These are phyloP conservation scores for Pseudorhombus dupliciocellatus DNA, from an alignment of 2,113 vertebrate genomes.

Conservation along the genomic window DNA sequence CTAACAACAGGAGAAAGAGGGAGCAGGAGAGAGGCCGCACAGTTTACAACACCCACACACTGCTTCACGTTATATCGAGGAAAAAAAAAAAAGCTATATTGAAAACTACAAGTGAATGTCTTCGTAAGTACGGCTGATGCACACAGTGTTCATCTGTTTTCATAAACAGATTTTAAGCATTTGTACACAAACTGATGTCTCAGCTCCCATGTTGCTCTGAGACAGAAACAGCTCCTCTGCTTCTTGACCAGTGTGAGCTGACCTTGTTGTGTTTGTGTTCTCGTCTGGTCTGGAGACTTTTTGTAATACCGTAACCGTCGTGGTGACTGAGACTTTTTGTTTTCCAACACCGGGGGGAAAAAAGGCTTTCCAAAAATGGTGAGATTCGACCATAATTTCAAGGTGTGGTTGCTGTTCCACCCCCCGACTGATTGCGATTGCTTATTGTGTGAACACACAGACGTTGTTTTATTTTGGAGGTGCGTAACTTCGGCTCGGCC, in stretches of 20 bases:
- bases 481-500: neutral
- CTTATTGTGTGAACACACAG: neutral
- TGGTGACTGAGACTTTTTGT: too few species aligned
- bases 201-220: neutral
- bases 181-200: too few species aligned
- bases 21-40: neutral
- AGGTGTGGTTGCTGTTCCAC: neutral
- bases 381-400: neutral
- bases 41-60: neutral
- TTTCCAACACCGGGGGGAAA: too few species aligned
- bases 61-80: neutral
- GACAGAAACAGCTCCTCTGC: too few species aligned
- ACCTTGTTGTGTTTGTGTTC: too few species aligned
- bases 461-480: neutral
- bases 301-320: too few species aligned
- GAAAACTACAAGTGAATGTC: neutral
- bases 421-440: neutral
- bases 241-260: too few species aligned
- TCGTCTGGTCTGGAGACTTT: too few species aligned
- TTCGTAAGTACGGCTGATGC: neutral
- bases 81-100: neutral
- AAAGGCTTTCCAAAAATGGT: too few species aligned
- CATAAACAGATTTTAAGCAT: too few species aligned
- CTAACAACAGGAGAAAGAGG: slow-evolving; percentile 23
- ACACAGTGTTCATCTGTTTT: too few species aligned